Conservation (phyloP, 2,113 vertebrate species). For the Desmodus rotundus region DNA sequence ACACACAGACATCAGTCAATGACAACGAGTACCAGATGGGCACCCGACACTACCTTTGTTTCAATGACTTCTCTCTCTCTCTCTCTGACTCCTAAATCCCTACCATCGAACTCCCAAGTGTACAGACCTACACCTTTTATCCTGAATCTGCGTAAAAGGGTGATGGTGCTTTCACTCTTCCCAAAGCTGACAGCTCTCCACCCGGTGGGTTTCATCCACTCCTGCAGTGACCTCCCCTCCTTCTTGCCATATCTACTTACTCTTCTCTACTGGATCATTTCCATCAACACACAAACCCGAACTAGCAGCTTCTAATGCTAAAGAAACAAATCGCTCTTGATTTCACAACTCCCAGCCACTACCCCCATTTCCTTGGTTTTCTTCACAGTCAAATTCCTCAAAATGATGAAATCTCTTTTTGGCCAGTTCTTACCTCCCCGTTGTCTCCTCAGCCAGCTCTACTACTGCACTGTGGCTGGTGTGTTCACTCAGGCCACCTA, state of each 20-base stretch:
- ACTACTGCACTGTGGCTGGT: neutral
- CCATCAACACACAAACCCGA: neutral
- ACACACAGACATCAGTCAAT: neutral
- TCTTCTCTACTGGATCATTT: neutral
- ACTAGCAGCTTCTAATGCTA: neutral
- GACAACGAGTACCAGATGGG: neutral
- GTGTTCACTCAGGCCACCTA: neutral
- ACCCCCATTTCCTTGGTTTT: neutral
- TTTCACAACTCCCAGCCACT: neutral
- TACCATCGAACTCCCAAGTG: neutral
- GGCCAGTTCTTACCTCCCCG: neutral
- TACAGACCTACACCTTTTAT: neutral
- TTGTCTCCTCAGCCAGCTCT: neutral
- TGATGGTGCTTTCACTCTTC: neutral
- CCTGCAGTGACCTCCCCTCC: neutral
- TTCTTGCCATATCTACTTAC: rapidly evolving
- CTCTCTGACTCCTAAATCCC: neutral
- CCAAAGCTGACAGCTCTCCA: neutral
- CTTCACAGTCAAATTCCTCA: neutral
- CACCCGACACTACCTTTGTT: neutral
- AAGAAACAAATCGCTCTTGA: neutral
- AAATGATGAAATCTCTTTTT: neutral
- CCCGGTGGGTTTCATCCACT: neutral
- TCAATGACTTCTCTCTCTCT: neutral
- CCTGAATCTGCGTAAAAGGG: neutral